Conservation (phyloP, 1,140 invertebrate species). For the Drosophila mojavensis region DNA sequence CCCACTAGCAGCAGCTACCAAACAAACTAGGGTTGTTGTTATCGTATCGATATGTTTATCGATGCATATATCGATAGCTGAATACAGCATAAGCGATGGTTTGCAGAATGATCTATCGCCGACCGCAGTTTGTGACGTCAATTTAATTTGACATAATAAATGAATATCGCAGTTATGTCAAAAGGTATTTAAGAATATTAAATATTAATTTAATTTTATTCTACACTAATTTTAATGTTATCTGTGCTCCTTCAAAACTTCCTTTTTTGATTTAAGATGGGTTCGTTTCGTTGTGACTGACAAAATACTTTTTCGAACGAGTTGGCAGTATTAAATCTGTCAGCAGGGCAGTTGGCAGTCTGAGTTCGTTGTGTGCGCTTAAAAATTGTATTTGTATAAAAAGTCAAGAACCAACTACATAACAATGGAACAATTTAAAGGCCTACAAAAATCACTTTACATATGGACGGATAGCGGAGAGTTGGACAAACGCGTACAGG, state of each 20-base stretch:
- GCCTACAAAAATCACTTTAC: conserved; percentile 65
- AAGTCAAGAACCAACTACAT: conserved; percentile 31
- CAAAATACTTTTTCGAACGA: not conserved
- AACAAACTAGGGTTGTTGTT: conserved; percentile 60
- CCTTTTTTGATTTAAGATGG: too few species aligned
- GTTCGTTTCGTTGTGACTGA: not conserved
- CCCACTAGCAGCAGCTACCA: conserved; percentile 49
- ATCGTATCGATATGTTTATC: conserved; percentile 26
- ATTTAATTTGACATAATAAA: not conserved
- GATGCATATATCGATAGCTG: conserved; percentile 9
- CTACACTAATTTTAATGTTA: not conserved
- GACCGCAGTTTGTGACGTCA: not conserved
- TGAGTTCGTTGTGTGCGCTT: conserved; percentile 26
- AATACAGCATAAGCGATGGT: not conserved
- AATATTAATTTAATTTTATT: too few species aligned
- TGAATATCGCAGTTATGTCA: too few species aligned
- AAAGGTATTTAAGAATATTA: too few species aligned
- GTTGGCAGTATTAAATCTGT: conserved; percentile 2
- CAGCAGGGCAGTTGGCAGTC: conserved; percentile 21
- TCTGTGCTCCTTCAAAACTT: not conserved
- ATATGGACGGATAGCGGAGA: conserved; percentile 73
- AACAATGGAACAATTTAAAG: conserved; percentile 75
- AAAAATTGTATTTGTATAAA: conserved; percentile 32
- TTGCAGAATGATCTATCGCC: not conserved
- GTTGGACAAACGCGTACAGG: conserved; percentile 64